Percentiles rank a stretch among this genome's conserved stretches.
Conservation (phyloP, 2,113 vertebrate species). For the Cyanistes caeruleus region DNA sequence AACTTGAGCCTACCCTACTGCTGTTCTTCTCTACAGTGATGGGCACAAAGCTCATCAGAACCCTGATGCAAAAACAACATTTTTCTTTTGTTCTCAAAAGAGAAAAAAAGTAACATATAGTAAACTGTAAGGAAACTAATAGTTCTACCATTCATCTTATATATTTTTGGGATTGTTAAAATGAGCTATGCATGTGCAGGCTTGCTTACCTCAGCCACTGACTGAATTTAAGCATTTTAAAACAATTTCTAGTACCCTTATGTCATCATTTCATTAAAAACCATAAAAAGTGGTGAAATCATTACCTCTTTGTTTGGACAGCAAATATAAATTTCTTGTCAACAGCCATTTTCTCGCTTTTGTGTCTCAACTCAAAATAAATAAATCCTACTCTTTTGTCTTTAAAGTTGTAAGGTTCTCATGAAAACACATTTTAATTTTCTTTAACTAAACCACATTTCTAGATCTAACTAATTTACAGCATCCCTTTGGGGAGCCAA, state of each 20-base stretch:
- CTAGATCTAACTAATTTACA: constrained; percentile 21
- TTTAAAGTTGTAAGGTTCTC: not conserved
- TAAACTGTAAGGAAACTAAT: not conserved
- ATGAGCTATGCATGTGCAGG: not conserved
- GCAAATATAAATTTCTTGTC: not conserved
- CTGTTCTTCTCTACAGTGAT: not conserved
- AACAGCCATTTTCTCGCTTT: not conserved
- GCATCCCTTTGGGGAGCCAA: not conserved
- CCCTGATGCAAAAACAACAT: fast-evolving
- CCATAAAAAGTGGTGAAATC: not conserved
- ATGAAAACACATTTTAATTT: constrained; percentile 9
- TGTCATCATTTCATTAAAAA: not conserved
- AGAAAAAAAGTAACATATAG: not conserved
- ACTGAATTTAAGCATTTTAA: not conserved
- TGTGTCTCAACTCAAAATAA: not conserved
- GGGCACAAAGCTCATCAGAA: not conserved
- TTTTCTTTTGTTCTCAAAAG: not conserved
- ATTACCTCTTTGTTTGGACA: not conserved
- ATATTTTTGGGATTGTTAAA: not conserved
- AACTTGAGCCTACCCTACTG: not conserved
- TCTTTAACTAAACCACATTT: constrained; percentile 19
- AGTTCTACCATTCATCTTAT: not conserved
- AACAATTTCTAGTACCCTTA: not conserved
- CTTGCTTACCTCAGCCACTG: not conserved
- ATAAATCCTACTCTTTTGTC: not conserved